Evolutionary conservation across 2,113 vertebrate species (phyloP).

Genomic region (Rhinolophus sinicus): DNA sequence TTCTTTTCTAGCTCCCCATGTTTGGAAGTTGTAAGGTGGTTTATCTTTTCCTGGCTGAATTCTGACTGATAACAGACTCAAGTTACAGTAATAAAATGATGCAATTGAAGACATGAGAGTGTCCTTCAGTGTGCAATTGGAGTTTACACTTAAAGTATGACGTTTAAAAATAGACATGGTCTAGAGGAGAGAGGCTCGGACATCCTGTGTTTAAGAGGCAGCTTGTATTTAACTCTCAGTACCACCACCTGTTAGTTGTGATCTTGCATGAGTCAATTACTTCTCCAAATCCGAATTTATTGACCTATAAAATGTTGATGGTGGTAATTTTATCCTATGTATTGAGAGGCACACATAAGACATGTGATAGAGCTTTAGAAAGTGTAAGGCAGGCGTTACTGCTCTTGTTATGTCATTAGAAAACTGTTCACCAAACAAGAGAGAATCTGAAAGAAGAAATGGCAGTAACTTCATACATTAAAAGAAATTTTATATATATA

Average conservation of each 20-base stretch:
- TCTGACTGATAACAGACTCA: constrained; percentile 30
- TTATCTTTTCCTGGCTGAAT: not conserved
- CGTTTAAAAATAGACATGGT: not conserved
- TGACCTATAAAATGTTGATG: not conserved
- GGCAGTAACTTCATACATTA: too few species aligned
- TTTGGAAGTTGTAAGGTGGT: not conserved
- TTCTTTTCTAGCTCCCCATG: not conserved
- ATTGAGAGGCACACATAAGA: not conserved
- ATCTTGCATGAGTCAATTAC: not conserved
- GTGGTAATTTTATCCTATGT: not conserved
- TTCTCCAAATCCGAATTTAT: not conserved
- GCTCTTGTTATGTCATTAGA: not conserved
- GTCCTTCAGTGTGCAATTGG: not conserved
- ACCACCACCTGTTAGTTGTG: not conserved
- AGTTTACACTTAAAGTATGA: not conserved
- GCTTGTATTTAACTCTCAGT: not conserved
- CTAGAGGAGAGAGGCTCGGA: not conserved
- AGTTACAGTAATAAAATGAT: not conserved
- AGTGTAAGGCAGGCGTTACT: not conserved
- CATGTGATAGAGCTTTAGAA: not conserved
- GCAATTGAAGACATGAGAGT: not conserved
- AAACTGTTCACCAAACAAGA: not conserved
- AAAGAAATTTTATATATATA: too few species aligned
- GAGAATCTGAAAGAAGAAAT: not conserved
- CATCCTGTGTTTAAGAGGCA: not conserved